These are phyloP conservation scores for Leuciscus idus DNA, from an alignment of 2,113 vertebrate genomes.

Conservation along the genomic window DNA sequence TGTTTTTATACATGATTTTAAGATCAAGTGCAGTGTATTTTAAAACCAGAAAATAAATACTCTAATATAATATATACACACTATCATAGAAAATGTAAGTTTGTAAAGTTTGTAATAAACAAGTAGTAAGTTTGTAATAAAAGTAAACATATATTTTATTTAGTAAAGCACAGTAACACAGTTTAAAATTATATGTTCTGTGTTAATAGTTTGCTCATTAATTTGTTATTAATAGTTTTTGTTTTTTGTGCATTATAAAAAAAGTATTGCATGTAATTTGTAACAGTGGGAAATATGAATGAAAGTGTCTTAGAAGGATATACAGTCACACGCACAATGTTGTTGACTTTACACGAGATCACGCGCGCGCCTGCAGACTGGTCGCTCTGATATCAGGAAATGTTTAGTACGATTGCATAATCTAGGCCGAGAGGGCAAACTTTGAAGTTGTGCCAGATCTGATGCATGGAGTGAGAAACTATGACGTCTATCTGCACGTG, in stretches of 20 bases:
- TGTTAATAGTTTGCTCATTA: no score
- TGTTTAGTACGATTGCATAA: conserved; percentile 67
- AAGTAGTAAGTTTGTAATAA: no score
- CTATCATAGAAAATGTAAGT: background rate
- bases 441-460: conserved; percentile 34
- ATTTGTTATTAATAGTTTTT: no score
- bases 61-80: background rate
- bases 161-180: no score
- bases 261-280: background rate
- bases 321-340: background rate
- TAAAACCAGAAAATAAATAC: background rate
- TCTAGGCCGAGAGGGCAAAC: conserved; percentile 53
- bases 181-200: no score
- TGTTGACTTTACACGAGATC: background rate
- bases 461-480: background rate
- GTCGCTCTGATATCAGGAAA: conserved; percentile 8
- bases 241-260: background rate
- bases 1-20: no score
- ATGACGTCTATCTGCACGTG: background rate
- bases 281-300: no score
- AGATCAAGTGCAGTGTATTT: background rate
- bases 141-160: no score
- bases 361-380: background rate
- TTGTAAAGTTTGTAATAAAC: no score
- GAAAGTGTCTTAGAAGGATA: no score